Evolutionary conservation across 2,113 vertebrate genomes (phyloP), one percentile per base, ranked within the genome.

Genomic region (Apaloderma vittatum): DNA sequence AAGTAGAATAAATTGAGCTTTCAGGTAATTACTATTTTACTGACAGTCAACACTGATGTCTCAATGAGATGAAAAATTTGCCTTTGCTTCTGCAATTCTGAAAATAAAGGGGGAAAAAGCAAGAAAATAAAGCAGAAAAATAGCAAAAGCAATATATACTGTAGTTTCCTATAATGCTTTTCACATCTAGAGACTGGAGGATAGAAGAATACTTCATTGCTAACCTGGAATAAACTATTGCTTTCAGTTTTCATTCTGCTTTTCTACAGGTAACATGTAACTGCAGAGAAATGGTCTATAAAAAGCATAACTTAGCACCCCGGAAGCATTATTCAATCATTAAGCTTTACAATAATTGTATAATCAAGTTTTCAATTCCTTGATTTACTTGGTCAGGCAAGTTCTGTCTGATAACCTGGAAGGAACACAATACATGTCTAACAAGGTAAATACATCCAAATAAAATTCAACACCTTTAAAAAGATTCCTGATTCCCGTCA

Each of bases 141-240:
- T 4, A 83, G 24, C 3, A 13, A 81, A 68, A 92, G 16, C 75
- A 77, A n/a, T 88, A 90, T 92, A 93, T 97, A 86, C 62, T 90
- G 85, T 57, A 68, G 12, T 37, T 51, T 92, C 36, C 58, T 95
- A 61, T 24, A 10, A 48, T 55, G 95, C 22, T 79, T 89, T 81
- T 86, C 86, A 92, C 54, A 73, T 89, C 67, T 37, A 54, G 49
- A 82, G 76, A 80, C 6, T 51, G 58, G 26, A 80, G 45, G 17
- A 84, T 89, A 93, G 96, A 86, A 96, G 70, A 77, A 75, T 49
- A 79, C 40, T 94, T 95, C 61, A 89, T 29, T 68, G 46, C 72
- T 89, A 23, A n/a, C 61, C 43, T 61, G 52, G 76, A 94, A 52
- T 84, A 87, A 88, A 81, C 46, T 59, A 66, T 11, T 85, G 15